Evolutionary conservation across 2,888 invertebrate genomes (phyloP), one percentile per base, ranked within the genome.

Genomic region (Ligdia adustata): DNA sequence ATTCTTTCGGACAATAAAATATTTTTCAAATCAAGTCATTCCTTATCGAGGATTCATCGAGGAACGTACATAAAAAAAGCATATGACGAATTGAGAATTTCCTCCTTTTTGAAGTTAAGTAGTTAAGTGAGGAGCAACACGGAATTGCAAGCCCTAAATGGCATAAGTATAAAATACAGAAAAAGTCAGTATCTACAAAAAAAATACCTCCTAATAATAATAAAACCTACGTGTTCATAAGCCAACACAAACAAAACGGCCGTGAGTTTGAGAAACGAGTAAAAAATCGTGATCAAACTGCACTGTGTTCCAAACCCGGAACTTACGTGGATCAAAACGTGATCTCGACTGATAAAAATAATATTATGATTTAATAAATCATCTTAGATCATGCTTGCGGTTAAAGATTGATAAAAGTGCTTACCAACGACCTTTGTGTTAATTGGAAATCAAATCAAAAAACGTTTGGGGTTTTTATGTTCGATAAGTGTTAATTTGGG

Each of bases 271-370:
- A 49, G 50, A 54, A 55, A 47, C 43, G 7, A 44, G 51, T 44
- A 44, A 43, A 52, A 47, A 55, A 47, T 48, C 56, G 50, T 54
- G 46, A 63, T 22, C 28, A 5, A n/a, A 48, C 27, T 40, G 52
- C 46, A 55, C 7, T 22, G 22, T 4, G 6, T 22, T 46, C 16
- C 2, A 26, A 22, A 55, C 51, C 60, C 63, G 62, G 64, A 64
- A 62, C 39, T 40, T 11, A 27, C 14, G 4, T 33, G 34, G 22
- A 16, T n/a, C 46, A 32, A 57, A 62, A 46, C 47, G 24, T 43
- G n/a, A 12, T 24, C 38, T 27, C 16, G 13, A 3, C 14, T 24
- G 11, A 14, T 31, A 26, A 32, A 55, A 28, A 18, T 16, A 29
- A 24, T 24, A 7, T 24, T 24, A 27, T 40, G 32, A 9, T 33